Evolutionary conservation across 2,113 vertebrate genomes (phyloP).

Genomic region (Cheilinus undulatus): DNA sequence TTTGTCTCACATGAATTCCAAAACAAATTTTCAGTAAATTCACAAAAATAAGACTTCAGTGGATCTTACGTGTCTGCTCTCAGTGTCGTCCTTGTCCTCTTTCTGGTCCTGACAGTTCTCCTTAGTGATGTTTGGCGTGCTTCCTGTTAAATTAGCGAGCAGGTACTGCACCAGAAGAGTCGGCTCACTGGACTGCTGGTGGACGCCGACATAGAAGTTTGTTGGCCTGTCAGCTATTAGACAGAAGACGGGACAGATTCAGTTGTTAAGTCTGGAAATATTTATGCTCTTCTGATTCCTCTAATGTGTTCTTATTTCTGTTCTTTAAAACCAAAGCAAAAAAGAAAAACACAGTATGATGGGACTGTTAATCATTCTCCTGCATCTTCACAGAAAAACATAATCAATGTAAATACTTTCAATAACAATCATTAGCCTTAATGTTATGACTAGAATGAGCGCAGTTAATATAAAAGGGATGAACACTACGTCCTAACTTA

Average conservation of each 20-base stretch:
- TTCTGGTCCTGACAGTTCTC: constrained; percentile 85
- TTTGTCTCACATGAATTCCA: not conserved
- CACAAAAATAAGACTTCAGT: not conserved
- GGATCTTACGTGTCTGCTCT: constrained; percentile 83
- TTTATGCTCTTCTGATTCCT: no score
- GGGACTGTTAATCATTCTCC: no score
- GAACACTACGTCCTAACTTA: constrained; percentile 67
- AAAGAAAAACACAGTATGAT: no score
- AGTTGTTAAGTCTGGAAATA: not conserved
- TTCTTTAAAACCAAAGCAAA: no score
- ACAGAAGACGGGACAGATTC: not conserved
- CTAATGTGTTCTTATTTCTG: no score
- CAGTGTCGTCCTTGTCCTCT: constrained; percentile 73
- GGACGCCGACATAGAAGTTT: constrained; percentile 90
- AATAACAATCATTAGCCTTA: no score
- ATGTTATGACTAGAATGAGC: no score
- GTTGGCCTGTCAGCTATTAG: constrained; percentile 81
- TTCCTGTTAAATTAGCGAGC: constrained; percentile 91
- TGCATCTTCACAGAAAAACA: no score
- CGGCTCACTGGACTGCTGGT: constrained; percentile 65
- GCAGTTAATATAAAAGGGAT: not conserved
- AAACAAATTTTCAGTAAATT: not conserved
- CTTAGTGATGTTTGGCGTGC: constrained; percentile 80
- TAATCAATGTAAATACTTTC: no score
- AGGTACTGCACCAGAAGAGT: constrained; percentile 85